Conservation (phyloP, 2,113 vertebrate species). For the Passer montanus region DNA sequence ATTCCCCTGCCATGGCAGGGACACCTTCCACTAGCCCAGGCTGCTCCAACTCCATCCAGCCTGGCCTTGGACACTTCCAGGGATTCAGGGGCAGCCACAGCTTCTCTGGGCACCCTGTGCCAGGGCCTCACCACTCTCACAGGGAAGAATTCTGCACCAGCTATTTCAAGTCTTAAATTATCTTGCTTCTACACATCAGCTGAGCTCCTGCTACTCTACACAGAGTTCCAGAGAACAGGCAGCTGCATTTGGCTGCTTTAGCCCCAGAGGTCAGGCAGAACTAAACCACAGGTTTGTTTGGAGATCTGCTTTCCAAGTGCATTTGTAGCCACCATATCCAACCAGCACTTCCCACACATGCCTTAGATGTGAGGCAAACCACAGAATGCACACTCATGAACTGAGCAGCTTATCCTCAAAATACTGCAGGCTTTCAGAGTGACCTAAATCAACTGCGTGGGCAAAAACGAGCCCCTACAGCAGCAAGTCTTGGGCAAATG, state of each 20-base stretch:
- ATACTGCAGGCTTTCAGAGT: neutral
- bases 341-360: neutral
- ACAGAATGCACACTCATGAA: neutral
- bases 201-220: neutral
- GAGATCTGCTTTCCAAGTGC: neutral
- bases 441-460: neutral
- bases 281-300: neutral
- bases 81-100: neutral
- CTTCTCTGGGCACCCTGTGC: neutral
- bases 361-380: neutral
- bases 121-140: neutral
- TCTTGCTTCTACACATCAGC: neutral
- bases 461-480: neutral
- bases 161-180: neutral
- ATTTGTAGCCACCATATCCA: neutral
- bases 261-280: neutral
- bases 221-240: neutral
- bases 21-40: rapidly evolving
- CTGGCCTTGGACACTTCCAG: neutral
- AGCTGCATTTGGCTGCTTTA: neutral
- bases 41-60: rapidly evolving
- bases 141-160: neutral
- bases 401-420: neutral
- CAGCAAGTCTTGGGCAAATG: neutral
- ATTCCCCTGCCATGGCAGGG: neutral